These are phyloP conservation scores for Tetramorium parvispinum DNA, from an alignment of 1,140 invertebrate species.

Conservation along the genomic window DNA sequence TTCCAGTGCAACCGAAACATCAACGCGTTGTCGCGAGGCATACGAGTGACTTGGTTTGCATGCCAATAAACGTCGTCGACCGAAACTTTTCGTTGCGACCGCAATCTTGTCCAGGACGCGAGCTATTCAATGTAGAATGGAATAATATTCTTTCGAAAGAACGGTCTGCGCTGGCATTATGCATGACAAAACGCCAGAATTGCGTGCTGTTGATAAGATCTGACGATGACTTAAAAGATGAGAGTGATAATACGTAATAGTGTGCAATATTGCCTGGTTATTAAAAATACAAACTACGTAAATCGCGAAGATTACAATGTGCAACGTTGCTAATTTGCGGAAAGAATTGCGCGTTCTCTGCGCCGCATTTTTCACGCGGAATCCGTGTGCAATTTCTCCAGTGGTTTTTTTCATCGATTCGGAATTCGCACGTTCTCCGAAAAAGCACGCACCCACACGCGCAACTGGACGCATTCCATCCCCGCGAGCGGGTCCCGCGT, in stretches of 20 bases:
- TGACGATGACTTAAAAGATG: not conserved
- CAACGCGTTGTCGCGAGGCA: conserved; percentile 4
- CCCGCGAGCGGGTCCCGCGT: conserved; percentile 67
- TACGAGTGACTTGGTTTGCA: conserved; percentile 19
- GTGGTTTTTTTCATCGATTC: conserved; percentile 60
- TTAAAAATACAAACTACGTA: conserved; percentile 13
- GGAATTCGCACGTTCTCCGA: conserved; percentile 61
- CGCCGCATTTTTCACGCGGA: not conserved
- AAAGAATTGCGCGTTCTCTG: not conserved
- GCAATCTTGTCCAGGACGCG: conserved; percentile 52
- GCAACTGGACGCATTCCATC: conserved; percentile 70
- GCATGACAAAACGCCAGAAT: not conserved
- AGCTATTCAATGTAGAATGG: conserved; percentile 13
- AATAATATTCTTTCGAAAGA: conserved; percentile 59
- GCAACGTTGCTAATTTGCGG: not conserved
- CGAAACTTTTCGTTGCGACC: conserved; percentile 47
- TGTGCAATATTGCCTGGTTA: not conserved
- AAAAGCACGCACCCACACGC: conserved; percentile 51
- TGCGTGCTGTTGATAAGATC: not conserved
- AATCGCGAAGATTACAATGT: not conserved
- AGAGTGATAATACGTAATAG: not conserved
- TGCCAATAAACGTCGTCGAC: conserved; percentile 34
- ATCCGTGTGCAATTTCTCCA: conserved; percentile 22
- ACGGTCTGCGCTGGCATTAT: not conserved
- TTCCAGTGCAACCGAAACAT: conserved; percentile 31